These are phyloP conservation scores for Galemys pyrenaicus DNA, from an alignment of 2,113 vertebrate species.

Conservation along the genomic window DNA sequence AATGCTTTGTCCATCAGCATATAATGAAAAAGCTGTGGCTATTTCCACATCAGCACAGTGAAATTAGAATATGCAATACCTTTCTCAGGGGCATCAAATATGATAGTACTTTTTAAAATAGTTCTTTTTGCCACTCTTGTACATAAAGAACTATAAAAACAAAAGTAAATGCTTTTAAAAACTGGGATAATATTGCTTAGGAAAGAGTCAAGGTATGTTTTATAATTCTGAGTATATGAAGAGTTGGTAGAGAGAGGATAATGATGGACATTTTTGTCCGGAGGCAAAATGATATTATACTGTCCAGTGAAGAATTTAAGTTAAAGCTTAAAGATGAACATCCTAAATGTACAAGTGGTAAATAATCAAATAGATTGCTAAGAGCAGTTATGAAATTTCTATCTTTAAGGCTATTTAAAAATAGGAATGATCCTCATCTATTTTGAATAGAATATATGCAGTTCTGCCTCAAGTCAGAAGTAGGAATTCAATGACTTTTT, in stretches of 20 bases:
- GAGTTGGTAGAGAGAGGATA: slow-evolving; percentile 48
- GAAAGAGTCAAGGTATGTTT: slow-evolving; percentile 25
- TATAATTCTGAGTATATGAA: slow-evolving; percentile 29
- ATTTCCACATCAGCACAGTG: slow-evolving; percentile 60
- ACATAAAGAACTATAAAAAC: slow-evolving; percentile 57
- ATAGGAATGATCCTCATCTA: slow-evolving; percentile 50
- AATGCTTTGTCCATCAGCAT: slow-evolving; percentile 77
- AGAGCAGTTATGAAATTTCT: slow-evolving; percentile 51
- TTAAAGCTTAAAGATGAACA: slow-evolving; percentile 52
- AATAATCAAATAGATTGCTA: slow-evolving; percentile 67
- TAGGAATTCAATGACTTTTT: slow-evolving; percentile 54
- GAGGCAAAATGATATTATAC: slow-evolving; percentile 50
- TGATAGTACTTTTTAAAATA: slow-evolving; percentile 63
- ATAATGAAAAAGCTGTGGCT: slow-evolving; percentile 73
- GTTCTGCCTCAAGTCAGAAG: slow-evolving; percentile 38
- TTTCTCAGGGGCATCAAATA: slow-evolving; percentile 58
- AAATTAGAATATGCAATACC: slow-evolving; percentile 62
- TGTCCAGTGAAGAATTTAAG: slow-evolving; percentile 39
- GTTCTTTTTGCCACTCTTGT: background rate
- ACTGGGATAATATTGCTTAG: slow-evolving; percentile 6
- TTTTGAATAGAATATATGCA: slow-evolving; percentile 51
- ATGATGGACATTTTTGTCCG: slow-evolving; percentile 31
- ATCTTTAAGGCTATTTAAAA: slow-evolving; percentile 56
- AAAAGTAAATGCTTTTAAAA: slow-evolving; percentile 54
- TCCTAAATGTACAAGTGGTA: slow-evolving; percentile 57